Evolutionary conservation across 2,797 vertebrate species (phyloP), one percentile per base, ranked within the genome.

Genomic region (Numenius phaeopus): DNA sequence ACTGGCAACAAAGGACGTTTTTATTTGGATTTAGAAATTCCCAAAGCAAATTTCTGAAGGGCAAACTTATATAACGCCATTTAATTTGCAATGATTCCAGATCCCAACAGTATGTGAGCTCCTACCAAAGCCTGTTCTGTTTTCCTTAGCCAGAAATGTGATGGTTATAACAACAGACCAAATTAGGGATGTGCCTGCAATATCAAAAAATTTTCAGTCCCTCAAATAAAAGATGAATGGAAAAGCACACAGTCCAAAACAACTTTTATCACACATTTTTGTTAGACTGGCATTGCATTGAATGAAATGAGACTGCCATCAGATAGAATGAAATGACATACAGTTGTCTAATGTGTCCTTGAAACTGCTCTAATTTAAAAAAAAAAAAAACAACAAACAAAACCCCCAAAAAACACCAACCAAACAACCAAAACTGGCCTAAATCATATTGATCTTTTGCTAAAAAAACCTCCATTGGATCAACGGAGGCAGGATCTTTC

Each of bases 11-110:
- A 91, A 97, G 69, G 78, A 93, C 57, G 62, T 95, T 97, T 95
- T 91, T 89, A 86, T 92, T 94, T 85, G 93, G 83, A 92, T 90
- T 96, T 95, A 90, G 80, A 96, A 96, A 95, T 95, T 95, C 96
- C 89, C 84, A 77, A 91, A 94, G 78, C 91, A 89, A 86, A 95
- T 94, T 96, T 92, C 71, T 91, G 93, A 95, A 95, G 90, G 94
- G 75, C 85, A 95, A 87, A 96, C 82, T 90, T 94, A 77, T 86
- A 94, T 88, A 94, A 95, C 10, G 1, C 59, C 95, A 93, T 96
- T 96, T 94, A 89, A 96, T 96, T 96, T 97, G 80, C 88, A 92
- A 66, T 71, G 67, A 95, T 89, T 95, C 83, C 83, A 92, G 83
- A 94, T 93, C 89, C 84, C 81, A 78, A 61, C 72, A 81, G 62